Evolutionary conservation across 2,888 invertebrate species (phyloP).

Genomic region (Acanthosepion lycidas): DNA sequence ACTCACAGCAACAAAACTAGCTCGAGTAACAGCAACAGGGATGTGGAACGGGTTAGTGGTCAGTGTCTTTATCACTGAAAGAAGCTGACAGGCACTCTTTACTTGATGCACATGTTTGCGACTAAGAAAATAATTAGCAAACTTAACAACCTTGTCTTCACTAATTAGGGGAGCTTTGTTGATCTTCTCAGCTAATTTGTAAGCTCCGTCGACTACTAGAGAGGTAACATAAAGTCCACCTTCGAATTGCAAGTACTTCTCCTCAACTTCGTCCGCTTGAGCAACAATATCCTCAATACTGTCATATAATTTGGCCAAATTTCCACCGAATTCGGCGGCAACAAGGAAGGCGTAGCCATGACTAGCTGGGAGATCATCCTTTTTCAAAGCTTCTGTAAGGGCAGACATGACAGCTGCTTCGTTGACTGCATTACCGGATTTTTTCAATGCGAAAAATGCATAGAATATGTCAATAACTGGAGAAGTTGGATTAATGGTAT

Average conservation of each 20-base stretch:
- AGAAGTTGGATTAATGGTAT: constrained; percentile 82
- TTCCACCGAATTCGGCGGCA: constrained; percentile 83
- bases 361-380: constrained; percentile 80
- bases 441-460: constrained; percentile 82
- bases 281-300: constrained; percentile 93
- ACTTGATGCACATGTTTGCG: constrained; percentile 90
- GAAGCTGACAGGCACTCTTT: constrained; percentile 86
- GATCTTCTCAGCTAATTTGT: constrained; percentile 79
- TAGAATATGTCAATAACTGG: constrained; percentile 81
- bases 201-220: constrained; percentile 80
- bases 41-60: constrained; percentile 83
- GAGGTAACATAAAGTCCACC: constrained; percentile 76
- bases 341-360: constrained; percentile 89
- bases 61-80: constrained; percentile 85
- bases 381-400: constrained; percentile 85
- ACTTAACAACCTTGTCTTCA: constrained; percentile 86
- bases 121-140: constrained; percentile 91
- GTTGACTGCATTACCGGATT: constrained; percentile 79
- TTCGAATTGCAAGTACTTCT: constrained; percentile 89
- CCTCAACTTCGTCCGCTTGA: constrained; percentile 96
- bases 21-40: constrained; percentile 88
- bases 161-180: constrained; percentile 83
- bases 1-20: constrained; percentile 86
- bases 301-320: constrained; percentile 77
- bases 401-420: constrained; percentile 82